phyloP scores from a whole-genome alignment of 2,797 vertebrate genomes.

The Artibeus lituratus region DNA sequence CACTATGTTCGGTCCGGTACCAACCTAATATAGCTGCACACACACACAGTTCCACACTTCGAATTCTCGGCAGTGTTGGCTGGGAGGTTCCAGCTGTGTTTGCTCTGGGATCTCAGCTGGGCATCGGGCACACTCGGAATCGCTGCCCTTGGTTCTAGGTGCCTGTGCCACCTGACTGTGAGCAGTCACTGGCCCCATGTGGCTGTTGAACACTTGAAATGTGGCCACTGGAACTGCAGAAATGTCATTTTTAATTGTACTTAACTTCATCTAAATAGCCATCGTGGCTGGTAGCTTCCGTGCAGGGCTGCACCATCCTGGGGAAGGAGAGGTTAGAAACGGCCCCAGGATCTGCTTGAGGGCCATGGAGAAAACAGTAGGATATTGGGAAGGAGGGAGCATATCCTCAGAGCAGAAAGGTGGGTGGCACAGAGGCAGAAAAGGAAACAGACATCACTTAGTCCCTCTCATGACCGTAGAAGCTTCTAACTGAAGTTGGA shows the following conservation, averaged over 20 bases:
- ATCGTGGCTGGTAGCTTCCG: fast-evolving
- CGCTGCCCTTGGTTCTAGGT: not conserved
- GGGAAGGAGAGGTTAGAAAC: not conserved
- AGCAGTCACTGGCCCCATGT: no score
- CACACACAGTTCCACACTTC: not conserved
- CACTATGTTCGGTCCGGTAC: not conserved
- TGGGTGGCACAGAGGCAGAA: no score
- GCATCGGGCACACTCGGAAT: fast-evolving
- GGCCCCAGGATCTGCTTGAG: not conserved
- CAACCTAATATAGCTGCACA: not conserved
- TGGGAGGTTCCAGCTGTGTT: not conserved
- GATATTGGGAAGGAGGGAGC: fast-evolving
- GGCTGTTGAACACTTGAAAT: not conserved
- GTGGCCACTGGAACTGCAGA: not conserved
- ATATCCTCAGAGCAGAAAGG: not conserved
- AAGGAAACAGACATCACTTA: not conserved
- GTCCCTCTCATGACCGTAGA: no score
- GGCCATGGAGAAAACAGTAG: not conserved
- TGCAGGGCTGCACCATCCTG: not conserved
- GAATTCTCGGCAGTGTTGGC: not conserved
- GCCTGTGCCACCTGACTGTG: fast-evolving
- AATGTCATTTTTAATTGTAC: not conserved
- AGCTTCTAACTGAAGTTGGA: not conserved
- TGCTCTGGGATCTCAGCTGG: not conserved
- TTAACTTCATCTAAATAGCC: not conserved